Conservation (phyloP, 2,797 vertebrate genomes). For the Furcifer pardalis region DNA sequence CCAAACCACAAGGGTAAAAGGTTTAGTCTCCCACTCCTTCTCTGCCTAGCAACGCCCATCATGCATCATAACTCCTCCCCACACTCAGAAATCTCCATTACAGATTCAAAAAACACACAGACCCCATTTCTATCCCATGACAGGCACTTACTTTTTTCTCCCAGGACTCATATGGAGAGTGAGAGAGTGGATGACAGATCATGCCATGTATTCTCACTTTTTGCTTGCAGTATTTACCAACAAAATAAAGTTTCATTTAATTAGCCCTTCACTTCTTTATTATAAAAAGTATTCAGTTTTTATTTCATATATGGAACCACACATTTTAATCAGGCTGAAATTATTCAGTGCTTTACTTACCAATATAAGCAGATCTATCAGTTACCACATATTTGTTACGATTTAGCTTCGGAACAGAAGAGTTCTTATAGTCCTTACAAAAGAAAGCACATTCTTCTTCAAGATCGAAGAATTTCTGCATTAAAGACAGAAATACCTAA, state of each 20-base stretch:
- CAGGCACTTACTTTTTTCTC: too few relatives aligned
- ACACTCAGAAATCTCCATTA: too few relatives aligned
- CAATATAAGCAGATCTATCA: conserved; percentile 89
- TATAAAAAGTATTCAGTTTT: not conserved
- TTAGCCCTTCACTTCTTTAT: not conserved
- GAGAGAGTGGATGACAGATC: not conserved
- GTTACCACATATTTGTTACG: conserved; percentile 96
- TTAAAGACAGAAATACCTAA: conserved; percentile 48
- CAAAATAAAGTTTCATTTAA: conserved; percentile 17
- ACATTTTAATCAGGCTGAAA: not conserved
- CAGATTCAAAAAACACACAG: too few relatives aligned
- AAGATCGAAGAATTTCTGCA: conserved; percentile 92
- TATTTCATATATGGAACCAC: conserved; percentile 4
- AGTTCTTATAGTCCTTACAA: conserved; percentile 82
- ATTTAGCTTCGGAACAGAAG: conserved; percentile 84
- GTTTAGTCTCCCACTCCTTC: too few relatives aligned
- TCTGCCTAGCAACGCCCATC: too few relatives aligned
- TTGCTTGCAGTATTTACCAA: not conserved
- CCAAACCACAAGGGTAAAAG: too few relatives aligned
- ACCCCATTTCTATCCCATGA: too few relatives aligned
- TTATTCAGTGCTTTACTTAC: conserved; percentile 74
- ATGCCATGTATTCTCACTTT: not conserved
- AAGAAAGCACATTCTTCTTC: conserved; percentile 79
- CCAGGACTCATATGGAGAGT: too few relatives aligned
- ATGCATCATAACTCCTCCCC: too few relatives aligned